Conservation (phyloP, 2,888 invertebrate genomes). For the Micoletzkya japonica region DNA sequence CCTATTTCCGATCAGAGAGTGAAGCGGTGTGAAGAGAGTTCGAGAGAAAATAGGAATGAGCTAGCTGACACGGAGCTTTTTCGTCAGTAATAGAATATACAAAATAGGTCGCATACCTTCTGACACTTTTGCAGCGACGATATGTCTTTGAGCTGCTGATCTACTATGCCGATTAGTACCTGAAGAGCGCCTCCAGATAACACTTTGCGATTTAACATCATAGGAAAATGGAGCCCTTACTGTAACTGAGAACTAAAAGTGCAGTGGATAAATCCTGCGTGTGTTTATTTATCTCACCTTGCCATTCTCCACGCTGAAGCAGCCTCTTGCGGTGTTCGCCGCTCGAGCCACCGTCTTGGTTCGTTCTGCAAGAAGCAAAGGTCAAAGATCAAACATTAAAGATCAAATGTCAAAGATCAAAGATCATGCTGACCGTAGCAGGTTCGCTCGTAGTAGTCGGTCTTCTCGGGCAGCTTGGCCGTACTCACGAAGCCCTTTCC, state of each 20-base stretch:
- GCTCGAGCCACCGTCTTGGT: constrained; percentile 6
- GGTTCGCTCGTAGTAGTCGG: constrained; percentile 40
- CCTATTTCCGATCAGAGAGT: no score
- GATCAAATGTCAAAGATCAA: no score
- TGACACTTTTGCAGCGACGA: constrained; percentile 39
- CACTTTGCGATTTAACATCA: background rate
- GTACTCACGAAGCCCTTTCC: constrained; percentile 30
- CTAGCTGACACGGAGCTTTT: no score
- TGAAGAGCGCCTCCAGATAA: constrained; percentile 5
- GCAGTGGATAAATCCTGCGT: background rate
- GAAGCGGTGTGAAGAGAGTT: no score
- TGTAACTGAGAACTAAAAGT: no score
- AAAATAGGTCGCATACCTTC: constrained; percentile 33
- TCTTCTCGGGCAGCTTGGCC: constrained; percentile 30
- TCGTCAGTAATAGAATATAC: no score
- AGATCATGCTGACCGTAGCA: constrained; percentile 33
- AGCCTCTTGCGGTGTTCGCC: constrained; percentile 20
- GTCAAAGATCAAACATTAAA: background rate
- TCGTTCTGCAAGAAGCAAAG: background rate
- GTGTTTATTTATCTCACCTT: constrained; percentile 28
- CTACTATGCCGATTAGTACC: constrained; percentile 51
- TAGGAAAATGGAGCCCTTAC: no score
- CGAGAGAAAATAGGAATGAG: no score
- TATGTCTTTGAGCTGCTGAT: constrained; percentile 48
- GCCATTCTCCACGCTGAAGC: constrained; percentile 34